phyloP scores from a whole-genome alignment of 2,797 vertebrate species.

The Cyclopterus lumpus region DNA sequence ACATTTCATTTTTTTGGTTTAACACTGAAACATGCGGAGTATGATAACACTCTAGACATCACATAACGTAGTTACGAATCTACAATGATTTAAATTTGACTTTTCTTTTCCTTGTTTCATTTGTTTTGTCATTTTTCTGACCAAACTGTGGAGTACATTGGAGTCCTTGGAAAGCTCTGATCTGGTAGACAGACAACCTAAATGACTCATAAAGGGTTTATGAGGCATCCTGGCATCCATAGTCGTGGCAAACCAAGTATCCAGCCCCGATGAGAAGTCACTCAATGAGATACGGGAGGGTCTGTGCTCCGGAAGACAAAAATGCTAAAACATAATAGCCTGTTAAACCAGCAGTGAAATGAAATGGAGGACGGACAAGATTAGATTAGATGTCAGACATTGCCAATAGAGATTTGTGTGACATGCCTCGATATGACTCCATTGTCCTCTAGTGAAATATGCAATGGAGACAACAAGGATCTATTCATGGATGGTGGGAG shows the following conservation, averaged over 20 bases:
- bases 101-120: neutral
- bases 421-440: conserved; percentile 60
- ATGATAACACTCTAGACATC: conserved; percentile 1
- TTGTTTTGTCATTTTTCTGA: neutral
- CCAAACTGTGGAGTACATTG: conserved; percentile 15
- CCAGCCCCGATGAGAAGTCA: conserved; percentile 50
- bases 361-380: conserved; percentile 64
- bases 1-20: conserved; percentile 47
- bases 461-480: conserved; percentile 30
- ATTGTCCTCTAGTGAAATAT: conserved; percentile 71
- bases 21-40: conserved; percentile 33
- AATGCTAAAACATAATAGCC: conserved; percentile 72
- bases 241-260: conserved; percentile 52
- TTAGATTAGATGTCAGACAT: conserved; percentile 73
- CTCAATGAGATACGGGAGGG: conserved; percentile 52
- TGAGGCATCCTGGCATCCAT: conserved; percentile 57
- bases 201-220: conserved; percentile 63
- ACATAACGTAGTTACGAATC: neutral
- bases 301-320: conserved; percentile 45
- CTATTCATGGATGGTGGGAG: conserved; percentile 52
- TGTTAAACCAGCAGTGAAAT: conserved; percentile 75
- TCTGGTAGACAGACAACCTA: conserved; percentile 48
- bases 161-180: conserved; percentile 45
- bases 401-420: conserved; percentile 70
- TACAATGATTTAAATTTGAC: neutral